phyloP scores from a whole-genome alignment of 2,888 invertebrate genomes.

The Eilema caniola region DNA sequence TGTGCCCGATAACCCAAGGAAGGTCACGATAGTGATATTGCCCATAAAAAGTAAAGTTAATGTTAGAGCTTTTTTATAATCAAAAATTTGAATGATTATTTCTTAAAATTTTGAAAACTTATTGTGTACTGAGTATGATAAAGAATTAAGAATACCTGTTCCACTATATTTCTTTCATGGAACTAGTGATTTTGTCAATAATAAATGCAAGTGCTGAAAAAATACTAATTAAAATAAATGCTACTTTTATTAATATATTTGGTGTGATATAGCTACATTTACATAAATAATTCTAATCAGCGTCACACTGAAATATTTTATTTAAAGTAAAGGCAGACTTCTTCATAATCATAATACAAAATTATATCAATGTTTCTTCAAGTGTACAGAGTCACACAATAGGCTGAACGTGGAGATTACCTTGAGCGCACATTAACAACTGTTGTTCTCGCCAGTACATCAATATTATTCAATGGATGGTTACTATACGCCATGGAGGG shows the following conservation, averaged over 20 bases:
- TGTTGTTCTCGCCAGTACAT: constrained; percentile 49
- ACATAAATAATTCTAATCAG: neutral
- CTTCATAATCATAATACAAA: no score
- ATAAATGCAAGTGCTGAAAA: neutral
- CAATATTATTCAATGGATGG: constrained; percentile 74
- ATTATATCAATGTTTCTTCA: constrained; percentile 21
- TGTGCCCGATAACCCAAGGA: constrained; percentile 4
- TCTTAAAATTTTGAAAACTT: no score
- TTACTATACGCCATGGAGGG: constrained; percentile 75
- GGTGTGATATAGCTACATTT: neutral
- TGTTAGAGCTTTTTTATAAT: neutral
- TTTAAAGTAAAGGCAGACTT: no score
- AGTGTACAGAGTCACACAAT: constrained; percentile 16
- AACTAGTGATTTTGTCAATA: neutral
- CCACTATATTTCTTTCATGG: no score
- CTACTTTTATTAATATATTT: no score
- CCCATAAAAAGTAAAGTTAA: neutral
- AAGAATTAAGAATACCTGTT: no score
- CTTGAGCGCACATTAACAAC: constrained; percentile 41
- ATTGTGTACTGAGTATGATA: no score
- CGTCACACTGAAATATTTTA: no score
- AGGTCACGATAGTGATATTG: neutral
- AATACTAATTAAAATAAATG: no score
- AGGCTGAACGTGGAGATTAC: constrained; percentile 38
- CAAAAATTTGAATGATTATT: no score